A percentile compares a stretch with the other conserved stretches of the same genome.
phyloP scores from a whole-genome alignment of 2,888 invertebrate species.

The Ischnura elegans region DNA sequence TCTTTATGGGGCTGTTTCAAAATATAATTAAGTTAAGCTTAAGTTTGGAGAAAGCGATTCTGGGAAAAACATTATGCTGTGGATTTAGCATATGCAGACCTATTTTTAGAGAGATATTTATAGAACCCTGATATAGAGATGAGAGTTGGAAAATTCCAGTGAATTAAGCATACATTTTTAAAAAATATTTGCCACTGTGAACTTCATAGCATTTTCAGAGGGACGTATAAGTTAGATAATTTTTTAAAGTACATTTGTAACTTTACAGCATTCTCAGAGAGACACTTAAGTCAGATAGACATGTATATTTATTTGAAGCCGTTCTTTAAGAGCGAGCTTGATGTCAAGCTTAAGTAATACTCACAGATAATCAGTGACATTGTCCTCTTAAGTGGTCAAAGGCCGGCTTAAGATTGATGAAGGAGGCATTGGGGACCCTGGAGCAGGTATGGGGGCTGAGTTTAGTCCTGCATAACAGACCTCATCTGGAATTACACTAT shows the following conservation, averaged over 20 bases:
- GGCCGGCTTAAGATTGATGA: constrained; percentile 48
- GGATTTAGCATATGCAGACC: too few relatives aligned
- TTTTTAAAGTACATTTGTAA: too few relatives aligned
- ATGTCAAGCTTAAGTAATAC: not conserved
- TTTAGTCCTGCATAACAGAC: constrained; percentile 58
- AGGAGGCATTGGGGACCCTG: constrained; percentile 56
- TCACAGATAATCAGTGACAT: constrained; percentile 5
- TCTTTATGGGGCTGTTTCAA: not conserved
- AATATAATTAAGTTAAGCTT: not conserved
- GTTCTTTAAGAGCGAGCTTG: not conserved
- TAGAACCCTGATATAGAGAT: too few relatives aligned
- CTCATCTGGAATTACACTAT: constrained; percentile 53
- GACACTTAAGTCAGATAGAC: not conserved
- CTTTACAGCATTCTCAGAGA: too few relatives aligned
- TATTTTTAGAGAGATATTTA: too few relatives aligned
- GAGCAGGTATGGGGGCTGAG: constrained; percentile 49
- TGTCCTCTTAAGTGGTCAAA: constrained; percentile 53
- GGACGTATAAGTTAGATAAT: not conserved
- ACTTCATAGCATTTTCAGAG: too few relatives aligned
- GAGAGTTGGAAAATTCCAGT: too few relatives aligned
- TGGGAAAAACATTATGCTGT: not conserved
- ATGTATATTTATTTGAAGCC: not conserved
- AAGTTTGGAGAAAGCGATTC: not conserved
- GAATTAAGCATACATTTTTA: too few relatives aligned
- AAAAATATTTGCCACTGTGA: too few relatives aligned